phyloP scores from a whole-genome alignment of 2,888 invertebrate species.

The Minunthozetes semirufus region DNA sequence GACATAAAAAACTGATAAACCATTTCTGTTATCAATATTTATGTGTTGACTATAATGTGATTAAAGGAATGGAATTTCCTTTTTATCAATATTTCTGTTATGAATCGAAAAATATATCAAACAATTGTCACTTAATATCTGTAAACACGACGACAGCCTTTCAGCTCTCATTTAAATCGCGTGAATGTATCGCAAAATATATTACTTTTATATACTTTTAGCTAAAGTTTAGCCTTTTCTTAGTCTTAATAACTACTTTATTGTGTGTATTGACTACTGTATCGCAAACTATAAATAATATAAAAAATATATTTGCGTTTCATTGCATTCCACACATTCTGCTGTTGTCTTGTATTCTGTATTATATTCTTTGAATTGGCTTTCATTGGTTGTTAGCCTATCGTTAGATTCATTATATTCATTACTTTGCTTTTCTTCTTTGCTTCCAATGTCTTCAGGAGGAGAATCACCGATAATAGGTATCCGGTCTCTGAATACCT shows the following conservation, averaged over 20 bases:
- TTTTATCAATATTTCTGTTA: background rate
- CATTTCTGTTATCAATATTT: background rate
- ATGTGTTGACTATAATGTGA: background rate
- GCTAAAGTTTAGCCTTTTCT: too few species aligned
- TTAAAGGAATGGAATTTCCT: background rate
- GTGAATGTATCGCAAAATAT: background rate
- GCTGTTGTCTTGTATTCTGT: background rate
- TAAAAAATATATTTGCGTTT: background rate
- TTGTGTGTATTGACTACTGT: too few species aligned
- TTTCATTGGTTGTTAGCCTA: too few species aligned
- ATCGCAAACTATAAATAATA: slow-evolving; percentile 15
- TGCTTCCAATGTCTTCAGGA: slow-evolving; percentile 28
- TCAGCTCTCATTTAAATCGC: background rate
- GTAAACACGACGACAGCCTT: background rate
- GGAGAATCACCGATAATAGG: slow-evolving; percentile 31
- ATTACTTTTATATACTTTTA: too few species aligned
- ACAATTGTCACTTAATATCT: background rate
- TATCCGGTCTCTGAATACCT: background rate
- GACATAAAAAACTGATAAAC: background rate
- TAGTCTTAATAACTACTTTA: background rate
- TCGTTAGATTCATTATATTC: background rate
- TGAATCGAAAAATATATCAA: background rate
- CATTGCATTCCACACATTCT: slow-evolving; percentile 14
- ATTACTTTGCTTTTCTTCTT: slow-evolving; percentile 22
- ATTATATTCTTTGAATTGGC: background rate